phyloP scores from a whole-genome alignment of 2,888 invertebrate genomes.

The Hoplodrina ambigua region DNA sequence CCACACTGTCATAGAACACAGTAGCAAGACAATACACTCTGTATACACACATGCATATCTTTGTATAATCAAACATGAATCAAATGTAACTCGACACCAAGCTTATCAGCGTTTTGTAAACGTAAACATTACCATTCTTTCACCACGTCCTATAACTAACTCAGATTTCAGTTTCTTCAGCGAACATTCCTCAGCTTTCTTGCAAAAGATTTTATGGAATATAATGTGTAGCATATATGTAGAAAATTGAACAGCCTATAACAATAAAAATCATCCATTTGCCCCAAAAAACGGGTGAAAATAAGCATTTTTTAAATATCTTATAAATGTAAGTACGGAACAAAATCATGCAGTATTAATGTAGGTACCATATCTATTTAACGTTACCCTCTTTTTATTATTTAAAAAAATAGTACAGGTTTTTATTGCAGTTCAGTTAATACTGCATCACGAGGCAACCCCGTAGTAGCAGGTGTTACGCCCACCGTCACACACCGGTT shows the following conservation, averaged over 20 bases:
- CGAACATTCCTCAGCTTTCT: slow-evolving; percentile 36
- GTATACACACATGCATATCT: slow-evolving; percentile 18
- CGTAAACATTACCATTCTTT: slow-evolving; percentile 28
- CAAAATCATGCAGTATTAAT: not conserved
- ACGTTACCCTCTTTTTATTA: not conserved
- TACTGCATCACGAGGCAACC: slow-evolving; percentile 7
- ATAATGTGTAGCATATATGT: not conserved
- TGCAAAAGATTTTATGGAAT: slow-evolving; percentile 7
- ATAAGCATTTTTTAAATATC: not conserved
- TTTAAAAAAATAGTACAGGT: not conserved
- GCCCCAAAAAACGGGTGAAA: not conserved
- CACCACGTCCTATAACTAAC: slow-evolving; percentile 6
- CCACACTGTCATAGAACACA: slow-evolving; percentile 49
- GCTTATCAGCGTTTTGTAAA: slow-evolving; percentile 41
- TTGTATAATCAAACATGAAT: slow-evolving; percentile 38
- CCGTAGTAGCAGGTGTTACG: slow-evolving; percentile 44
- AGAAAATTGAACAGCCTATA: too few species aligned
- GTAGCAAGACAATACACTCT: slow-evolving; percentile 37
- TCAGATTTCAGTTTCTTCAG: slow-evolving; percentile 32
- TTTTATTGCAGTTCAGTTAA: slow-evolving; percentile 9
- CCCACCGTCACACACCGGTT: slow-evolving; percentile 28
- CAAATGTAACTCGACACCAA: slow-evolving; percentile 50
- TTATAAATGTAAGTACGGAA: not conserved
- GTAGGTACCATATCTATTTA: not conserved
- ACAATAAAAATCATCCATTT: not conserved